Conservation (phyloP, 2,888 invertebrate genomes). For the Sminthurides aquaticus region DNA sequence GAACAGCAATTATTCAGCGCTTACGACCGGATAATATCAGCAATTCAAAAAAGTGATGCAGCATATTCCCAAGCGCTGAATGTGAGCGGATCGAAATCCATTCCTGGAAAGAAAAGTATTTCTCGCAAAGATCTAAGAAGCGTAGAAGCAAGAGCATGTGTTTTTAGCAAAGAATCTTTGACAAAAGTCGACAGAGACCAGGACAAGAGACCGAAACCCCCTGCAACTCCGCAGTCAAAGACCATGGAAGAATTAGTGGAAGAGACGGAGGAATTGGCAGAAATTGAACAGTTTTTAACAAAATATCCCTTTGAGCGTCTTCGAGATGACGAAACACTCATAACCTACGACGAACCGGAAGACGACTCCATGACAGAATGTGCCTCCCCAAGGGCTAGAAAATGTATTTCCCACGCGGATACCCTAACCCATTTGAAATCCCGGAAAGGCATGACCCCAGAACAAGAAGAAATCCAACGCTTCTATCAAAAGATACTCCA, state of each 20-base stretch:
- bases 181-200: neutral
- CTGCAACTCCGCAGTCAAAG: neutral
- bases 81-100: neutral
- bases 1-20: conserved; percentile 19
- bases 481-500: conserved; percentile 7
- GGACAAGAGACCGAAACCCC: neutral
- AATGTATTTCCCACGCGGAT: neutral
- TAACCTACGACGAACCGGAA: conserved; percentile 4
- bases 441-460: conserved; percentile 10
- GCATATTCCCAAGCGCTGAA: neutral
- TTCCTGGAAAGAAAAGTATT: neutral
- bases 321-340: conserved; percentile 17
- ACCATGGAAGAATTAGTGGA: conserved; percentile 17
- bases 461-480: conserved; percentile 14
- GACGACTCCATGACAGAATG: neutral
- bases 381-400: neutral
- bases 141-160: neutral
- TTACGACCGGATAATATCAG: conserved; percentile 21
- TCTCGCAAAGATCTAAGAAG: neutral
- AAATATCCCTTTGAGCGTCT: conserved; percentile 22
- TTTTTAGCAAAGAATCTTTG: conserved; percentile 3
- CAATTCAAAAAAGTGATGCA: conserved; percentile 12
- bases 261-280: conserved; percentile 18
- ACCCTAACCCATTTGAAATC: neutral
- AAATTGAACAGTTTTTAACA: conserved; percentile 23